Evolutionary conservation across 2,797 vertebrate genomes (phyloP).

Genomic region (Tokudaia muenninki): DNA sequence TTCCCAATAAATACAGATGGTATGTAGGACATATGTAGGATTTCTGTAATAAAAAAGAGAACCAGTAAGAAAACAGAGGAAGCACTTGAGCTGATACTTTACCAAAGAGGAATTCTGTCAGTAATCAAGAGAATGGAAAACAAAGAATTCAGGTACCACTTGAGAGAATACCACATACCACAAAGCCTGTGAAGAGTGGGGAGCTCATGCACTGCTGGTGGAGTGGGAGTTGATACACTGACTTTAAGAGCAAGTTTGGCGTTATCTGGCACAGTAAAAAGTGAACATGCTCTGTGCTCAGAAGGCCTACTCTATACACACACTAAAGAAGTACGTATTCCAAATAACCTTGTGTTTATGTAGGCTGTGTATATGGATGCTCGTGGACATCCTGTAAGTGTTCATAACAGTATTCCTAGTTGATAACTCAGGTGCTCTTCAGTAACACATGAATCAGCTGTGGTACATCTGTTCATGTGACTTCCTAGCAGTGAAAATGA

Average conservation of each 20-base stretch:
- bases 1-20: neutral
- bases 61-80: neutral
- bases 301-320: slow-evolving; percentile 3
- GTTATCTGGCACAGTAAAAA: neutral
- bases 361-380: neutral
- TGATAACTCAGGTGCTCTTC: neutral
- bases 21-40: slow-evolving; percentile 1
- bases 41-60: slow-evolving; percentile 38
- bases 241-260: slow-evolving; percentile 17
- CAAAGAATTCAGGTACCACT: slow-evolving; percentile 11
- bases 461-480: neutral
- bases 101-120: slow-evolving; percentile 50
- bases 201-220: neutral
- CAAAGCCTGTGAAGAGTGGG: neutral
- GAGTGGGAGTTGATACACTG: neutral
- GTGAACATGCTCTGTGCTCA: neutral
- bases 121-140: slow-evolving; percentile 19
- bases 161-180: neutral
- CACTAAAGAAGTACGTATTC: neutral
- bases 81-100: slow-evolving; percentile 19
- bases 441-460: neutral
- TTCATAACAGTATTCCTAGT: neutral
- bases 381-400: neutral
- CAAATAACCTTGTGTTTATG: neutral
- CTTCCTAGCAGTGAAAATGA: slow-evolving; percentile 40